A percentile compares a stretch with the other conserved stretches of the same genome.
Evolutionary conservation across 2,113 vertebrate genomes (phyloP).

Genomic region (Apaloderma vittatum): DNA sequence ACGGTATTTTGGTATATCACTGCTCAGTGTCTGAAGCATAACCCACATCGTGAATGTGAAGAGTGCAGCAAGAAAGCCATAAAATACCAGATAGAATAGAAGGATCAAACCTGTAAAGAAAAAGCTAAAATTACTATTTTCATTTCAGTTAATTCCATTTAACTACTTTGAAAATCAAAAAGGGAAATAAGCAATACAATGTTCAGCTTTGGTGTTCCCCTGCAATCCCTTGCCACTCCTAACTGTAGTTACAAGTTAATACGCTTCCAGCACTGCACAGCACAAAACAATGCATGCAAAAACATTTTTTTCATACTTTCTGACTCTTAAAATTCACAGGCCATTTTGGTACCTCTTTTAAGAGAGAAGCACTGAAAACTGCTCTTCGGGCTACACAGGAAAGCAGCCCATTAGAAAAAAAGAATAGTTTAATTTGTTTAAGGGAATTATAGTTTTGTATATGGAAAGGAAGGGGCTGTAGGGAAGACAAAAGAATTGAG

Average conservation of each 20-base stretch:
- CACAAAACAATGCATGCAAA: background rate
- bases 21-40: conserved; percentile 94
- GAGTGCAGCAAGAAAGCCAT: conserved; percentile 94
- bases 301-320: background rate
- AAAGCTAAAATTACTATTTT: conserved; percentile 3
- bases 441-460: background rate
- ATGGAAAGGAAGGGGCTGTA: background rate
- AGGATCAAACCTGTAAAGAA: conserved; percentile 89
- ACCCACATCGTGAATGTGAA: conserved; percentile 97
- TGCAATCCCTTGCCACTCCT: background rate
- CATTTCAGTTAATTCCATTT: background rate
- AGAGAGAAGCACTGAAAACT: background rate
- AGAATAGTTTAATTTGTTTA: background rate
- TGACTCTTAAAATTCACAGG: background rate
- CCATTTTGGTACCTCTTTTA: background rate
- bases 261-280: background rate
- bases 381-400: background rate
- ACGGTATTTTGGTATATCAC: conserved; percentile 88
- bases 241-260: background rate
- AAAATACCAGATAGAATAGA: conserved; percentile 95
- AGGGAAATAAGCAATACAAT: background rate
- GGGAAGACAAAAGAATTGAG: background rate
- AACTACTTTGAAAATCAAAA: background rate
- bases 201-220: background rate
- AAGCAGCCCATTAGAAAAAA: background rate